Evolutionary conservation across 2,113 vertebrate genomes (phyloP).

Genomic region (Oenanthe melanoleuca): DNA sequence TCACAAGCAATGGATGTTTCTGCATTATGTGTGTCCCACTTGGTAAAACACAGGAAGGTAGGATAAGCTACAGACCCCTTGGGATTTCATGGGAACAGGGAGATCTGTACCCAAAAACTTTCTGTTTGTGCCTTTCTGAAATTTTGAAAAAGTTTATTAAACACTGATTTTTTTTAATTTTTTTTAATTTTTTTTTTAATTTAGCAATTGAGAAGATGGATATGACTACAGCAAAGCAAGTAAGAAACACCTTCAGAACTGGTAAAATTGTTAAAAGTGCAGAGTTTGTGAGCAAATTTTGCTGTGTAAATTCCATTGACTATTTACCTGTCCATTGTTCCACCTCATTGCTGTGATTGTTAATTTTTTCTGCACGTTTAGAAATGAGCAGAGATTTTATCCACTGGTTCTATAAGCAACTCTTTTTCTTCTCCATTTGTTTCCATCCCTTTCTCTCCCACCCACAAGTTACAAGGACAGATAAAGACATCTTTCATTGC

Average conservation of each 20-base stretch:
- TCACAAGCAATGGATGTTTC: conserved; percentile 85
- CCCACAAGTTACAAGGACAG: conserved; percentile 82
- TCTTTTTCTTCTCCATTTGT: neutral
- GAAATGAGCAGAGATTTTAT: neutral
- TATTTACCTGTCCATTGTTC: neutral
- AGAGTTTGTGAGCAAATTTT: neutral
- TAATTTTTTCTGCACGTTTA: neutral
- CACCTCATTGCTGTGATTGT: neutral
- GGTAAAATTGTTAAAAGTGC: neutral
- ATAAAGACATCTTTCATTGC: conserved; percentile 86
- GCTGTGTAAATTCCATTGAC: neutral
- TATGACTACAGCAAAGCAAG: conserved; percentile 79
- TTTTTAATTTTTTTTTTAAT: neutral
- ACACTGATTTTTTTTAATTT: neutral
- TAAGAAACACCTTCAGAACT: conserved; percentile 39
- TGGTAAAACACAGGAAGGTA: conserved; percentile 86
- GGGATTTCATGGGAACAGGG: neutral
- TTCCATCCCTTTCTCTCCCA: neutral
- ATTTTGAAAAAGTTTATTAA: neutral
- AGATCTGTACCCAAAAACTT: neutral
- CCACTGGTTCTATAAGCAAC: neutral
- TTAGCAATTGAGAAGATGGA: conserved; percentile 86
- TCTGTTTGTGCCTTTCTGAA: neutral
- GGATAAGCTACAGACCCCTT: neutral
- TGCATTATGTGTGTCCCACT: conserved; percentile 87